These are phyloP conservation scores for Sclerurus mexicanus DNA, from an alignment of 2,113 vertebrate genomes.

Conservation along the genomic window DNA sequence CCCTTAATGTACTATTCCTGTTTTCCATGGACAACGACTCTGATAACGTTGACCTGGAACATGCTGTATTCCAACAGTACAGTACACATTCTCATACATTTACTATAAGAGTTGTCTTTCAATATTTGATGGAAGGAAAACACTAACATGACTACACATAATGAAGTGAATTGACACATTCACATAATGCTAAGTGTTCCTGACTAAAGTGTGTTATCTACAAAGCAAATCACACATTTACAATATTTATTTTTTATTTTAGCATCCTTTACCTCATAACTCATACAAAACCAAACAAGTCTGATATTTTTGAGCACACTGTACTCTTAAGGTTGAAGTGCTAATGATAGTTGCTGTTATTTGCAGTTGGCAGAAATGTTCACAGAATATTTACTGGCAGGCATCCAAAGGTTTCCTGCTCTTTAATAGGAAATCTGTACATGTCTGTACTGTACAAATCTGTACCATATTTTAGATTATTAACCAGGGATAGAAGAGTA, in stretches of 20 bases:
- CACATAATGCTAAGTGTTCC: neutral
- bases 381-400: neutral
- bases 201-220: neutral
- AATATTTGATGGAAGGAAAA: neutral
- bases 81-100: neutral
- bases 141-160: neutral
- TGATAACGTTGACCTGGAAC: neutral
- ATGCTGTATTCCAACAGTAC: neutral
- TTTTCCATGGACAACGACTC: neutral
- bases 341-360: conserved; percentile 13
- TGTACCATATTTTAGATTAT: neutral
- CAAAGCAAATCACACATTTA: neutral
- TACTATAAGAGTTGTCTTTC: neutral
- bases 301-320: neutral
- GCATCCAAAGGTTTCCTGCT: neutral
- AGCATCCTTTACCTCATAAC: neutral
- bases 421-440: neutral
- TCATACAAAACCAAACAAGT: neutral
- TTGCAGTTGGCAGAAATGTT: neutral
- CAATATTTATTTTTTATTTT: neutral
- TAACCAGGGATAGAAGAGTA: neutral
- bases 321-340: neutral
- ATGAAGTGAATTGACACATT: neutral
- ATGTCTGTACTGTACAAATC: neutral
- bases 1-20: neutral